A percentile compares a stretch with the other conserved stretches of the same genome.
Evolutionary conservation across 2,113 vertebrate genomes (phyloP).

Genomic region (Scomber japonicus): DNA sequence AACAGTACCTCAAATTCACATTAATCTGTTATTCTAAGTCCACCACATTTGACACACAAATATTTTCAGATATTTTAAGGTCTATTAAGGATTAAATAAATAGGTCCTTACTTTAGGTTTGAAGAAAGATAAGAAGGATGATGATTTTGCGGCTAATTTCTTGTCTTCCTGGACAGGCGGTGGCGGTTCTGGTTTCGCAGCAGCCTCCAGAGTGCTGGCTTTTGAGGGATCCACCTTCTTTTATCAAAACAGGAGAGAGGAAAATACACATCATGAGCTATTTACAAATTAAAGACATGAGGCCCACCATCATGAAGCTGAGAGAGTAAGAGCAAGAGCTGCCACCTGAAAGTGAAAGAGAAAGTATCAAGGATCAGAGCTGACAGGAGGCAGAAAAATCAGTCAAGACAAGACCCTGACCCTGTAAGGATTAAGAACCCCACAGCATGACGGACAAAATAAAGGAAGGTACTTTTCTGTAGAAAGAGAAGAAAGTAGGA

Average conservation of each 20-base stretch:
- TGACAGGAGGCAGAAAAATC: not conserved
- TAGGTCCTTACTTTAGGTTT: slow-evolving; percentile 83
- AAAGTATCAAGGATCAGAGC: slow-evolving; percentile 18
- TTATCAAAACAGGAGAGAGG: slow-evolving; percentile 43
- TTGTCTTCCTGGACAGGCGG: slow-evolving; percentile 75
- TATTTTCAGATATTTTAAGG: slow-evolving; percentile 4
- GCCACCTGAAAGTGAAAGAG: slow-evolving; percentile 54
- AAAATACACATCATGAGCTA: slow-evolving; percentile 30
- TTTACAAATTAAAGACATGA: not conserved
- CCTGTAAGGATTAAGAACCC: slow-evolving; percentile 18
- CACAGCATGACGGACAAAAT: slow-evolving; percentile 14
- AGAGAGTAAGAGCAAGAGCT: slow-evolving; percentile 20
- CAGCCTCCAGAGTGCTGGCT: slow-evolving; percentile 78
- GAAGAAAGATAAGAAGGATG: slow-evolving; percentile 74
- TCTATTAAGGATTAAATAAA: not conserved
- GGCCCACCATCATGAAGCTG: slow-evolving; percentile 3
- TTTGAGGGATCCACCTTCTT: slow-evolving; percentile 83
- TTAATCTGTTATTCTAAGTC: slow-evolving; percentile 61
- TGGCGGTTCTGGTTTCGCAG: slow-evolving; percentile 77
- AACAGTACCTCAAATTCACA: slow-evolving; percentile 82
- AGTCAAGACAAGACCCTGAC: not conserved
- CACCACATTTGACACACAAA: slow-evolving; percentile 14
- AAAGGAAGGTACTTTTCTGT: not conserved
- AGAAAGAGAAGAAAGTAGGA: not conserved
- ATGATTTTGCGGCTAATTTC: slow-evolving; percentile 68